Percentiles rank a stretch among this genome's conserved stretches.
Evolutionary conservation across 2,888 invertebrate genomes (phyloP).

Genomic region (Heteromyza rotundicornis): DNA sequence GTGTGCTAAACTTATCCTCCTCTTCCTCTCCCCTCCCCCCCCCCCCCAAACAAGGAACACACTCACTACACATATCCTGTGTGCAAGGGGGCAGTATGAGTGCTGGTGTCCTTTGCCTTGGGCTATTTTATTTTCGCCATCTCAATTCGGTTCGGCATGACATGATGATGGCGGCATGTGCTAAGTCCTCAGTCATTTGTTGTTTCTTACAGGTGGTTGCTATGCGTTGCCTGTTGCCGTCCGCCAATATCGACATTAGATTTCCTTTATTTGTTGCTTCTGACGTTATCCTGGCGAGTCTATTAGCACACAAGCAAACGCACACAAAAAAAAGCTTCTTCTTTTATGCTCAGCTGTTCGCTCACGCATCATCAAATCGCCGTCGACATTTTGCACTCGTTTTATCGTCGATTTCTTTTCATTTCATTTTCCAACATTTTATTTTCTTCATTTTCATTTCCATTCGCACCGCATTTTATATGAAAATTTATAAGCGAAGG

Average conservation of each 20-base stretch:
- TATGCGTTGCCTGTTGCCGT: not conserved
- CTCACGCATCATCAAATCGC: constrained; percentile 27
- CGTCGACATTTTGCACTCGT: constrained; percentile 19
- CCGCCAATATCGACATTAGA: not conserved
- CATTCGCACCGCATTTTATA: constrained; percentile 21
- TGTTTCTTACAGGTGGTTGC: constrained; percentile 8
- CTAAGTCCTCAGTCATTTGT: too few relatives aligned
- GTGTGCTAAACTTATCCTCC: not conserved
- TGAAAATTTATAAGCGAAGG: constrained; percentile 23
- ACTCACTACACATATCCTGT: constrained; percentile 2
- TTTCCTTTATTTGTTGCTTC: not conserved
- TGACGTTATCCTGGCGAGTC: too few relatives aligned
- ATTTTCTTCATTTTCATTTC: constrained; percentile 27
- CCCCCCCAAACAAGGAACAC: not conserved
- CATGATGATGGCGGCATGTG: not conserved
- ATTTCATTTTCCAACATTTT: constrained; percentile 16
- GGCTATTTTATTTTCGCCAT: not conserved
- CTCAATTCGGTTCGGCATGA: too few relatives aligned
- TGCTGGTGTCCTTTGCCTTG: not conserved
- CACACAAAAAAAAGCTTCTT: constrained; percentile 21
- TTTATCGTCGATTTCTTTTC: not conserved
- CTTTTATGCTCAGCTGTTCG: constrained; percentile 9
- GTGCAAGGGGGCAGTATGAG: not conserved
- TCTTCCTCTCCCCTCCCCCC: not conserved
- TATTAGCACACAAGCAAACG: constrained; percentile 2